Evolutionary conservation across 2,113 vertebrate genomes (phyloP).

Genomic region (Lepus timidus): DNA sequence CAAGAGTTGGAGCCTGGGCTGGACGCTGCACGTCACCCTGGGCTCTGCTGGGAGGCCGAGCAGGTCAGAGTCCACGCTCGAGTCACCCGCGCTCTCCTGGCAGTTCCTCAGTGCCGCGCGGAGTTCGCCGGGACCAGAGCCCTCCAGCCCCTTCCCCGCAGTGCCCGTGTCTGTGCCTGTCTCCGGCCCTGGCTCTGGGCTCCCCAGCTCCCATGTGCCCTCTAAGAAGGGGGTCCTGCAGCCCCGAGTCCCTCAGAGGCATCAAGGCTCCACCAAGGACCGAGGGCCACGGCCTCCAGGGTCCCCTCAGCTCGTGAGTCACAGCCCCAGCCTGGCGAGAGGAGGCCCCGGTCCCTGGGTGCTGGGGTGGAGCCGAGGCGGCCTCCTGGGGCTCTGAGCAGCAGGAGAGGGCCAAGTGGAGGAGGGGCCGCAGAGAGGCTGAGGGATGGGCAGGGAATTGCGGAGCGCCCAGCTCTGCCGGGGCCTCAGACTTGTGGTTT

Average conservation of each 20-base stretch:
- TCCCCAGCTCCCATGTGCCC: neutral
- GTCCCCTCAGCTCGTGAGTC: constrained; percentile 49
- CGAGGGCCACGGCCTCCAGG: neutral
- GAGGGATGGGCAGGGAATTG: too few species aligned
- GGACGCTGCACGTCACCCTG: neutral
- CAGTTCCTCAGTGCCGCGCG: constrained; percentile 79
- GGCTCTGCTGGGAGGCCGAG: neutral
- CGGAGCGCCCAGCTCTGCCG: neutral
- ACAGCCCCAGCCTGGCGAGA: neutral
- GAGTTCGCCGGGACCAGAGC: neutral
- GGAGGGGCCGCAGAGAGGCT: too few species aligned
- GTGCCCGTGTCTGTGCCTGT: constrained; percentile 59
- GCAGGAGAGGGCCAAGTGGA: too few species aligned
- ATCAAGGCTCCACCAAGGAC: constrained; percentile 40
- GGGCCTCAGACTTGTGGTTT: neutral
- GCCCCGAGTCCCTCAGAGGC: neutral
- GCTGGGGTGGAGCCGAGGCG: too few species aligned
- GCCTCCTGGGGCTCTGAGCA: neutral
- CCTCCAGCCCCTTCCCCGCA: neutral
- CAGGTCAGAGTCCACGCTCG: neutral
- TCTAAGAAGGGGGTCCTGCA: constrained; percentile 39
- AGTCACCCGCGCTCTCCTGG: neutral
- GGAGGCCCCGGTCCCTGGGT: neutral
- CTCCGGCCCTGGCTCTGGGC: neutral
- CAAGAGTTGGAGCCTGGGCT: neutral